Base-by-base conservation (phyloP, 1,140 invertebrate genomes). In the Ceratina calcarata region DNA sequence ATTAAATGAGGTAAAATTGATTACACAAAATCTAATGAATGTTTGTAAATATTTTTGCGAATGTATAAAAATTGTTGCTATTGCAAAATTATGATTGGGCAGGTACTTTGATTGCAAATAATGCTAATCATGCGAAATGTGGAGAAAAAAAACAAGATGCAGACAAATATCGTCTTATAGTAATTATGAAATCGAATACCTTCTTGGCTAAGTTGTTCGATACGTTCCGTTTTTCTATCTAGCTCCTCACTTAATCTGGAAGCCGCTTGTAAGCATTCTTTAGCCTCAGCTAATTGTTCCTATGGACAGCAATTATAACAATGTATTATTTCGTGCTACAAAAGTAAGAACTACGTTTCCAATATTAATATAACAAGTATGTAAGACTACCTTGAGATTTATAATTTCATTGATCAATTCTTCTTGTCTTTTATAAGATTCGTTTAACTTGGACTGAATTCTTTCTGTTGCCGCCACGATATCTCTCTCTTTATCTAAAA, bases 221-320 rank as follows among this genome's bases (percentile, higher is more conserved):
- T 95, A 70, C 95, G 95, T 81, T 97, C 95, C 78, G 96, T 95
- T 81, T 97, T 97, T 8, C 94, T 94, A 87, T 98, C 97, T n/a
- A 98, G 93, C 87, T 98, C 96, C 88, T 97, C 97, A 77, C 95
- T 96, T 12, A 99, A 93, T 80, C 97, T 94, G 0, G 96, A 94
- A 0, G 97, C 97, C 2, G 97, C 97, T 89, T 96, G 94, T 24
- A 99, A 90, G 24, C 97, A 97, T 85, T 96, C 94, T 87, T 95
- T 95, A n/a, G 96, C 95, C 85, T 97, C 96, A 24, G 94, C 90
- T 74, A 97, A 90, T 91, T 97, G 96, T 15, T 90, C 89, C 90
- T 94, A 75, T 75, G 85, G 81, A 74, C 24, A 85, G 15, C 53
- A 37, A 69, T 57, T 15, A 49, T 45, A 72, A 49, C 12, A n/a